Conservation (phyloP, 2,888 invertebrate species). For the Drosophila pegasa region DNA sequence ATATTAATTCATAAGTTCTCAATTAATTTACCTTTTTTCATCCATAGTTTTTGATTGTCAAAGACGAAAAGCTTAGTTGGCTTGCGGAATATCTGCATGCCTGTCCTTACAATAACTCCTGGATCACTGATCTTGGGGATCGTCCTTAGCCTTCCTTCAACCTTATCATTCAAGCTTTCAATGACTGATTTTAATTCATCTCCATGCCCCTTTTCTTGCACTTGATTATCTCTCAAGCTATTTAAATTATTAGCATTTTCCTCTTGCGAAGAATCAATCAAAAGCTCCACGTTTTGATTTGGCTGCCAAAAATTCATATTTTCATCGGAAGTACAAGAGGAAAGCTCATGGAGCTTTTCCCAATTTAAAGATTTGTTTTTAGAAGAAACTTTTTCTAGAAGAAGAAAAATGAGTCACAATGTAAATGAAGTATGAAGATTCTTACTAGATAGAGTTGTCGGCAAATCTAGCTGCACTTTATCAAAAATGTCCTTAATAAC, state of each 20-base stretch:
- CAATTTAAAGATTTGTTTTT: too few relatives aligned
- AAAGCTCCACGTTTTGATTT: not conserved
- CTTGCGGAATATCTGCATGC: constrained; percentile 37
- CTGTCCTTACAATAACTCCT: constrained; percentile 13
- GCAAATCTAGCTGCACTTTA: not conserved
- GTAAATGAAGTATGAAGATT: not conserved
- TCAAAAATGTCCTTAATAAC: not conserved
- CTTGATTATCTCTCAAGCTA: not conserved
- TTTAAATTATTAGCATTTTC: not conserved
- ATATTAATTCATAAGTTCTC: not conserved
- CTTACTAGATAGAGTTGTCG: constrained; percentile 6
- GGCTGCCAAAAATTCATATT: not conserved
- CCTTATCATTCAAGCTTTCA: not conserved
- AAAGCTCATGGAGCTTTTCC: not conserved
- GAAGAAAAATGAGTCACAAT: not conserved
- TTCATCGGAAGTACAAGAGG: not conserved
- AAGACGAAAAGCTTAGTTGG: constrained; percentile 33
- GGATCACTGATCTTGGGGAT: constrained; percentile 8
- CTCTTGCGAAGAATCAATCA: not conserved
- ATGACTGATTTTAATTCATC: not conserved
- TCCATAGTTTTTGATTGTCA: constrained; percentile 36
- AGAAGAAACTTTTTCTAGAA: not conserved
- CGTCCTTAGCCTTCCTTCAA: not conserved
- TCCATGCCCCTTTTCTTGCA: not conserved
- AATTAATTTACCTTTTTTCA: constrained; percentile 26